A percentile compares a stretch with the other conserved stretches of the same genome.
These are phyloP conservation scores for Sinopyrophorus schimmeli DNA, from an alignment of 2,888 invertebrate species.

Conservation along the genomic window DNA sequence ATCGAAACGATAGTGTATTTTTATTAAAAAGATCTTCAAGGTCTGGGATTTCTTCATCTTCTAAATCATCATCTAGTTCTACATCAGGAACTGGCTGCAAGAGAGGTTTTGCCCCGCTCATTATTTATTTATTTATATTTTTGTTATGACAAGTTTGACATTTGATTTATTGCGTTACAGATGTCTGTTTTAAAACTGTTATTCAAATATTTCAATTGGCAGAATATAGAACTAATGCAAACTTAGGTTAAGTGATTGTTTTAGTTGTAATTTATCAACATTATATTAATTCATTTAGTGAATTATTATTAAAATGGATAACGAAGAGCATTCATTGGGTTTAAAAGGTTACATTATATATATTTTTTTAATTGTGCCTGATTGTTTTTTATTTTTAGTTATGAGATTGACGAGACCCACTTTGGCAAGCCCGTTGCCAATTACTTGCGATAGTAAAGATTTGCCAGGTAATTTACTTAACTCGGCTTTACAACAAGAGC, in stretches of 20 bases:
- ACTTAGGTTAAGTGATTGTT: too few relatives aligned
- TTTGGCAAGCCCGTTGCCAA: conserved; percentile 77
- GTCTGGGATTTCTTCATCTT: conserved; percentile 21
- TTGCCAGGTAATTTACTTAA: conserved; percentile 81
- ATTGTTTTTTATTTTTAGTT: conserved; percentile 59
- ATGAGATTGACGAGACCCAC: conserved; percentile 95
- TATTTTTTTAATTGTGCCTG: conserved; percentile 1
- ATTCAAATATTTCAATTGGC: too few relatives aligned
- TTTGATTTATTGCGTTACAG: too few relatives aligned
- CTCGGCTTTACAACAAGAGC: conserved; percentile 78
- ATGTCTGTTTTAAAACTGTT: too few relatives aligned
- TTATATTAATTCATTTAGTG: too few relatives aligned
- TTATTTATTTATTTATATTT: too few relatives aligned
- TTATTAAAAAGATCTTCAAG: conserved; percentile 42
- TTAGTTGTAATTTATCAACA: too few relatives aligned
- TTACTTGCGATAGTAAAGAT: conserved; percentile 84
- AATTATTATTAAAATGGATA: conserved; percentile 47
- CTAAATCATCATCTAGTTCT: too few relatives aligned
- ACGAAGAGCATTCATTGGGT: conserved; percentile 49
- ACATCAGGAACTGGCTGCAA: too few relatives aligned
- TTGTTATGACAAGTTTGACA: too few relatives aligned
- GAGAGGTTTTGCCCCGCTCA: too few relatives aligned
- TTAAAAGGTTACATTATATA: conserved; percentile 43
- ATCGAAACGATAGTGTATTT: conserved; percentile 50
- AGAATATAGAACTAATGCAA: too few relatives aligned